A percentile compares a stretch with the other conserved stretches of the same genome.
Evolutionary conservation across 2,888 invertebrate genomes (phyloP).

Genomic region (Rhyacophila evoluta): DNA sequence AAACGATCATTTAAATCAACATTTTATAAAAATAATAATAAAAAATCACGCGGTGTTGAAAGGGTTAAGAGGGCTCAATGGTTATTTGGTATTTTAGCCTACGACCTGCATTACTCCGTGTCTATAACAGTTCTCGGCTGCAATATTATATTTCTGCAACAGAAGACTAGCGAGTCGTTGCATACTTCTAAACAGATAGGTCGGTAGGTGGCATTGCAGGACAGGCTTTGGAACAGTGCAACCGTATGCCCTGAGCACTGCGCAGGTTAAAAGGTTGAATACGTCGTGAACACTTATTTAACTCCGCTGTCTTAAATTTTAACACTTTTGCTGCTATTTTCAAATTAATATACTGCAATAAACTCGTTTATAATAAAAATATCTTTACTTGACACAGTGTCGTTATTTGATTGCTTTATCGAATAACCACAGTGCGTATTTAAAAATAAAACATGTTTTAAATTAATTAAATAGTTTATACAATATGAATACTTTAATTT

Average conservation of each 20-base stretch:
- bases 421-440: no score
- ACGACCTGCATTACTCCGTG: background rate
- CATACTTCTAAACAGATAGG: background rate
- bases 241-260: background rate
- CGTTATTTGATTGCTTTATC: no score
- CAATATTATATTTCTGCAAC: background rate
- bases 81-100: background rate
- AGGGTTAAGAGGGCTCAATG: background rate
- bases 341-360: no score
- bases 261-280: slow-evolving; percentile 1
- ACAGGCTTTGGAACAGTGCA: background rate
- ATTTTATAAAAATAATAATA: no score
- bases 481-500: no score
- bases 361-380: no score
- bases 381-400: no score
- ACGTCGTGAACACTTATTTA: background rate
- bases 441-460: no score
- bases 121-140: background rate
- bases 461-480: no score
- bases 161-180: background rate
- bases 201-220: background rate
- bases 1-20: no score
- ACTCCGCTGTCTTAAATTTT: background rate
- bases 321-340: background rate
- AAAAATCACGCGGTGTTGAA: no score